Conservation (phyloP, 2,888 invertebrate genomes). For the Dromius quadrimaculatus region DNA sequence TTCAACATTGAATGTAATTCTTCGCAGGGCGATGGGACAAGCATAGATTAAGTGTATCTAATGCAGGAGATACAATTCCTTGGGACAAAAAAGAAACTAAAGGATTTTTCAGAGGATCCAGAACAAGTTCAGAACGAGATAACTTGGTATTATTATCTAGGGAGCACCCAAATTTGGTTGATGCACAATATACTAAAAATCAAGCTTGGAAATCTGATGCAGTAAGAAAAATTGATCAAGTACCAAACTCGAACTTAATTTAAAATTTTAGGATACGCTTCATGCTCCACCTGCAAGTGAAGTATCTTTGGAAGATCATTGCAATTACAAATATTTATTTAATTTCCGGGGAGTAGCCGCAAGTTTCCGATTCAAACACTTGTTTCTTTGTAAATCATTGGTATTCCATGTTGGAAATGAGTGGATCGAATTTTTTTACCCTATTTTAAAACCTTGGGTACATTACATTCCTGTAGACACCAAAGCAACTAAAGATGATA, state of each 20-base stretch:
- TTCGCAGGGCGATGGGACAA: constrained; percentile 87
- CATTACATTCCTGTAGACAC: constrained; percentile 90
- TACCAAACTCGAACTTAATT: background rate
- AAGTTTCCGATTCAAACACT: constrained; percentile 95
- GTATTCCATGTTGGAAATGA: constrained; percentile 95
- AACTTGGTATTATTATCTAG: constrained; percentile 86
- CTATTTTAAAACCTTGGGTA: constrained; percentile 91
- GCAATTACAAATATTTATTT: constrained; percentile 92
- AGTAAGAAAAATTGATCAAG: constrained; percentile 66
- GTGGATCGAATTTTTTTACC: constrained; percentile 96
- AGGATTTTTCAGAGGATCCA: constrained; percentile 93
- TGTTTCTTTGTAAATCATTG: constrained; percentile 91
- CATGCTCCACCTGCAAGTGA: constrained; percentile 86
- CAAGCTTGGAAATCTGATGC: constrained; percentile 97
- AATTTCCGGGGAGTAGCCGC: constrained; percentile 98
- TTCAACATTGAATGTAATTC: background rate
- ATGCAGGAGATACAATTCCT: constrained; percentile 76
- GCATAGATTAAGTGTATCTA: constrained; percentile 70
- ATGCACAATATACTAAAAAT: constrained; percentile 97
- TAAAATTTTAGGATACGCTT: constrained; percentile 80
- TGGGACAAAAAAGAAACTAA: constrained; percentile 82
- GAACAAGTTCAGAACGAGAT: constrained; percentile 93
- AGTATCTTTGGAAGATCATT: constrained; percentile 91
- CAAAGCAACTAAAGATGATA: constrained; percentile 75
- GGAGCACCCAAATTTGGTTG: constrained; percentile 79